Conservation (phyloP, 1,140 invertebrate genomes). For the Drosophila aff. region DNA sequence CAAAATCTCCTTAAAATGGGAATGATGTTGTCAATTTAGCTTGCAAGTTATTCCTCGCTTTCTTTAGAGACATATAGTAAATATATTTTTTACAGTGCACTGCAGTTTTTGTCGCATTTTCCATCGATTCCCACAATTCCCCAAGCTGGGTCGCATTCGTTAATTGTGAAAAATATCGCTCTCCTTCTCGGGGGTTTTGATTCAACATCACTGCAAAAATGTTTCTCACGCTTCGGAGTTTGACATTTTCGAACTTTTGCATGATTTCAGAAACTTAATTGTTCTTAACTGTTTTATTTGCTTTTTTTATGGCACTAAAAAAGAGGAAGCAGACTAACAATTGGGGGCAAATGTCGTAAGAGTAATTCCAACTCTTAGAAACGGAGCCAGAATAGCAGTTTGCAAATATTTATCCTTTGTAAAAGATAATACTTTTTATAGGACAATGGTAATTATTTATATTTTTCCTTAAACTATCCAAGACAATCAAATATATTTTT, state of each 20-base stretch:
- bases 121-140: conserved; percentile 59
- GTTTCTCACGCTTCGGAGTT: conserved; percentile 84
- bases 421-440: background rate
- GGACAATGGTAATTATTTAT: background rate
- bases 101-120: conserved; percentile 46
- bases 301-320: conserved; percentile 34
- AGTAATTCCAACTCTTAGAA: conserved; percentile 27
- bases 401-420: background rate
- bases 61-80: background rate
- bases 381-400: conserved; percentile 13
- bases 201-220: conserved; percentile 76
- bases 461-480: background rate
- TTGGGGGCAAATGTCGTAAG: conserved; percentile 39
- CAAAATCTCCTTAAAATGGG: background rate
- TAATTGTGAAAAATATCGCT: conserved; percentile 79
- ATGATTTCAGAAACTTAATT: conserved; percentile 85
- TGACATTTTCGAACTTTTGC: conserved; percentile 85
- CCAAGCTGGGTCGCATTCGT: conserved; percentile 56
- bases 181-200: conserved; percentile 73
- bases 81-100: conserved; percentile 22
- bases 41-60: background rate
- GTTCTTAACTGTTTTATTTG: conserved; percentile 80
- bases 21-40: background rate
- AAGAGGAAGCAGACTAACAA: conserved; percentile 17
- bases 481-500: background rate